Percentiles rank a stretch among this genome's conserved stretches.
Conservation (phyloP, 2,888 invertebrate genomes). For the Monoplex corrugatus region DNA sequence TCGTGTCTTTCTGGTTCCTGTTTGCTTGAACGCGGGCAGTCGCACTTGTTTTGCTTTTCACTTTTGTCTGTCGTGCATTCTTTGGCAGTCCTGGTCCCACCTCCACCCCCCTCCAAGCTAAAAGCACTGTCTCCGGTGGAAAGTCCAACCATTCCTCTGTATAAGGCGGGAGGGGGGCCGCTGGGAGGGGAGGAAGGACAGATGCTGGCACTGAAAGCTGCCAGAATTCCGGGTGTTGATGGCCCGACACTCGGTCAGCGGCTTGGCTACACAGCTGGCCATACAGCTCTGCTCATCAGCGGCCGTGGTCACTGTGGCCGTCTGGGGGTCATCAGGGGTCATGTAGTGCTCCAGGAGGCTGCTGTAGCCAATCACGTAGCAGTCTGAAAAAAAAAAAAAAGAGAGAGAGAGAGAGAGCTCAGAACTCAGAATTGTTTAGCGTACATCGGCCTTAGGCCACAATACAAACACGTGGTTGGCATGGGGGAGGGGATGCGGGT, state of each 20-base stretch:
- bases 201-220: neutral
- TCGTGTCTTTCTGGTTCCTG: no score
- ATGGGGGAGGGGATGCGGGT: no score
- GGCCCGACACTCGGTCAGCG: neutral
- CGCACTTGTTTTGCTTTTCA: no score
- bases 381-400: neutral
- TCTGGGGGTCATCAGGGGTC: neutral
- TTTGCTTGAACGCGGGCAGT: no score
- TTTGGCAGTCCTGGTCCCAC: no score
- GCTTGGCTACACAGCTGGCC: neutral
- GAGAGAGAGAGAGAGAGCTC: neutral
- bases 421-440: no score
- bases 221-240: neutral
- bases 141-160: neutral
- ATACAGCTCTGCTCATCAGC: neutral
- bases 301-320: neutral
- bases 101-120: no score
- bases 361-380: neutral
- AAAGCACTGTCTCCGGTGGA: slow-evolving; percentile 10
- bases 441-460: no score
- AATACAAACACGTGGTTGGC: no score
- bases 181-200: neutral
- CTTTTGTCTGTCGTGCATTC: neutral
- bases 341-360: neutral
- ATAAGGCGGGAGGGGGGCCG: neutral